phyloP scores from a whole-genome alignment of 2,797 vertebrate species.

The Vespertilio murinus region DNA sequence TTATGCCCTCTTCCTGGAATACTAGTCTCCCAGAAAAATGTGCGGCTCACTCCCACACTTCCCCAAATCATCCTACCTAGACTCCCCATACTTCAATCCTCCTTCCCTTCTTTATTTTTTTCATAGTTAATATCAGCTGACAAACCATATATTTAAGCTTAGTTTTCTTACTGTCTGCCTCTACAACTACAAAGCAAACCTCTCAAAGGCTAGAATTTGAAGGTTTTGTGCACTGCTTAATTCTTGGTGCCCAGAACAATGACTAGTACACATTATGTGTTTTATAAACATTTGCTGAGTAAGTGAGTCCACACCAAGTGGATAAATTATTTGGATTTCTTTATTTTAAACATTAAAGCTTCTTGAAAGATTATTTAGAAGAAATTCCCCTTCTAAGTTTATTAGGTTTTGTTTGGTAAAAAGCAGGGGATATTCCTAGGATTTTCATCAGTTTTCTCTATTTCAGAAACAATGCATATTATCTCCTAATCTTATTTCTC shows the following conservation, averaged over 20 bases:
- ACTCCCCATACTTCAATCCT: not conserved
- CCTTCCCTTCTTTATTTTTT: slow-evolving; percentile 14
- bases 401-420: not conserved
- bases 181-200: not conserved
- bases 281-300: slow-evolving; percentile 38
- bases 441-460: slow-evolving; percentile 26
- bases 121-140: not conserved
- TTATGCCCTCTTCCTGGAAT: not conserved
- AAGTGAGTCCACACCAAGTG: not conserved
- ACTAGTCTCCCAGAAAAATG: not conserved
- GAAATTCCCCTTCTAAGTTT: slow-evolving; percentile 41
- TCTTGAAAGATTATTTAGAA: slow-evolving; percentile 4
- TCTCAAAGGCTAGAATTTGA: not conserved
- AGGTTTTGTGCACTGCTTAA: slow-evolving; percentile 6
- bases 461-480: not conserved
- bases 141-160: not conserved
- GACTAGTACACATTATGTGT: not conserved
- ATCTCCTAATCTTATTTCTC: not conserved
- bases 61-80: slow-evolving; percentile 6
- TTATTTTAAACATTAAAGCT: slow-evolving; percentile 37
- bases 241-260: not conserved
- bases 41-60: not conserved
- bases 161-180: not conserved
- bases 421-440: not conserved
- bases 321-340: slow-evolving; percentile 6